Base-by-base conservation (phyloP, 2,113 vertebrate genomes). In the Chroicocephalus ridibundus region DNA sequence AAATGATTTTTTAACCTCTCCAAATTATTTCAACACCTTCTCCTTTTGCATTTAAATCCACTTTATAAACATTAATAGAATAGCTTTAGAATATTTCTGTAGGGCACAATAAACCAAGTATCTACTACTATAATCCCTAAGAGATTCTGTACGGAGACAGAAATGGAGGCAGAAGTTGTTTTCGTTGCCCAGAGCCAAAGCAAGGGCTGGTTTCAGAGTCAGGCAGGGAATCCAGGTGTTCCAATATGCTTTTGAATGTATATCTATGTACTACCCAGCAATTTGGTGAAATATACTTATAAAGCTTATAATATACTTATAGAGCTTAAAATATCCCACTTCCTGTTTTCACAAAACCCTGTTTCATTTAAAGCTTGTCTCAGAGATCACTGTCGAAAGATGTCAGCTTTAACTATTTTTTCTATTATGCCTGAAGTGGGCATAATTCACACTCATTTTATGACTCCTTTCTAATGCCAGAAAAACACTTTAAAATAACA, bases 291-390 rank as follows among this genome's bases (percentile, higher is more conserved):
- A 52, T 85, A 61, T 17, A 65, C 13, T 36, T 32, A 66, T 6
- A 61, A 11, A 78, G 55, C 22, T 82, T 75, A 51, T 68, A 86
- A 77, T 47, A 64, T 31, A 86, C 47, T 90, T 90, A 66, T 0
- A 79, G 44, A 91, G 70, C 40, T 81, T 80, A 88, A 93, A 95
- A 91, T 72, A 87, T 71, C 79, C 38, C 12, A 75, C 65, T 91
- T 96, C 91, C 89, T 87, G 64, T 83, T 97, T 94, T 91, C 84
- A 97, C 42, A 80, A 94, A 88, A 17, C 40, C 42, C 72, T 31
- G 5, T 71, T 93, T 88, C 32, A 87, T 77, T 91, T 92, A 71
- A 79, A 69, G 58, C 46, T 82, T 91, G 32, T 90, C 66, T 58
- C 36, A 55, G 60, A 44, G 86, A 89, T 89, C 75, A 51, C n/a